Percentiles rank a stretch among this genome's conserved stretches.
Evolutionary conservation across 2,113 vertebrate species (phyloP).

Genomic region (Aix galericulata): DNA sequence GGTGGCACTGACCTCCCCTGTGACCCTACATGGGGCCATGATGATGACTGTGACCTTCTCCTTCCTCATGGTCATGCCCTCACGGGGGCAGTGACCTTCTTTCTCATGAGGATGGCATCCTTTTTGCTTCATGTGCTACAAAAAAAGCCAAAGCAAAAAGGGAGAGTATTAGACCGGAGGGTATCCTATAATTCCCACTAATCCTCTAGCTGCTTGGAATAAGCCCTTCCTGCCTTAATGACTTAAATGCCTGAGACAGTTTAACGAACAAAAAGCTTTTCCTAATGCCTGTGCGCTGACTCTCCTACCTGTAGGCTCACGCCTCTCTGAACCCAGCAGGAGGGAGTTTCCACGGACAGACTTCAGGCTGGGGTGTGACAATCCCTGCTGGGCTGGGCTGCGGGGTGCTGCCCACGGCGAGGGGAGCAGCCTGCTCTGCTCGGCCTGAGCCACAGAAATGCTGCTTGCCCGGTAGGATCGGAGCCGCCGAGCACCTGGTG

Average conservation of each 20-base stretch:
- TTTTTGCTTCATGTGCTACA: neutral
- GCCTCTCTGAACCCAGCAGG: neutral
- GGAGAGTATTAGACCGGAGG: neutral
- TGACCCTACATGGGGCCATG: neutral
- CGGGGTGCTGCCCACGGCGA: neutral
- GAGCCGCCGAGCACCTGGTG: neutral
- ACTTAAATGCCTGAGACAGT: conserved; percentile 23
- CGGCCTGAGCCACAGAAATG: neutral
- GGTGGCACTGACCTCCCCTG: neutral
- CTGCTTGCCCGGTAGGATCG: neutral
- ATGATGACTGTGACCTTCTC: neutral
- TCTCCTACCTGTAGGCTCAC: rapidly evolving
- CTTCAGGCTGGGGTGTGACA: rapidly evolving
- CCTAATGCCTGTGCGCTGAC: neutral
- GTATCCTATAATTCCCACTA: conserved; percentile 24
- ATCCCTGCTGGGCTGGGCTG: rapidly evolving
- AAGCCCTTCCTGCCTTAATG: conserved; percentile 61
- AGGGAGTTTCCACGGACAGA: neutral
- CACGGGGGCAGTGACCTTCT: neutral
- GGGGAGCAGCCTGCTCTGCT: neutral
- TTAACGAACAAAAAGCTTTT: conserved; percentile 49
- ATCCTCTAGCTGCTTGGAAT: conserved; percentile 49
- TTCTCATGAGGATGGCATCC: neutral
- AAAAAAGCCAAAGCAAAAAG: conserved; percentile 29
- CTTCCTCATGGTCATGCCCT: neutral